A percentile compares a stretch with the other conserved stretches of the same genome.
Conservation (phyloP, 2,888 invertebrate species). For the Nezara viridula region DNA sequence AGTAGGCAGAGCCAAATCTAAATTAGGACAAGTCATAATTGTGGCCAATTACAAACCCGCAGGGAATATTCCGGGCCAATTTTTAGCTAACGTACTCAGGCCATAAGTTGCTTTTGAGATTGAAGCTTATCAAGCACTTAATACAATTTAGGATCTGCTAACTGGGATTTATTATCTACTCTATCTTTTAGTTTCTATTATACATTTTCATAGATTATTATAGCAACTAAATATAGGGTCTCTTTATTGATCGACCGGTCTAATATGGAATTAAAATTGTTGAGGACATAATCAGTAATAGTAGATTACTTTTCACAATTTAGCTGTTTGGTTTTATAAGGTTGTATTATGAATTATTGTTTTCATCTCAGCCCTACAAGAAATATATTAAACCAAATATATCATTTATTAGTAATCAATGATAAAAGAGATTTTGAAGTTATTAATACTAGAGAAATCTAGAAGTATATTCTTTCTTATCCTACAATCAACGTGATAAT, state of each 20-base stretch:
- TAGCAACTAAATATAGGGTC: neutral
- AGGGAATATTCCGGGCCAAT: constrained; percentile 74
- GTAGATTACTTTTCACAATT: neutral
- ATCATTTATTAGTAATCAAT: neutral
- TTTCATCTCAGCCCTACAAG: neutral
- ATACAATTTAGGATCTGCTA: neutral
- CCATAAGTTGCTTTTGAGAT: constrained; percentile 59
- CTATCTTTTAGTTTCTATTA: neutral
- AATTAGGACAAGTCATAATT: constrained; percentile 72
- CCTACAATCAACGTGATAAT: neutral
- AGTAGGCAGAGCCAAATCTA: constrained; percentile 70
- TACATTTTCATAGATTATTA: neutral
- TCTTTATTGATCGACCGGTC: neutral
- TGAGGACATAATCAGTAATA: neutral
- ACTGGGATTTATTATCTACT: neutral
- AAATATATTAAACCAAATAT: neutral
- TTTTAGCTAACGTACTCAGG: constrained; percentile 70
- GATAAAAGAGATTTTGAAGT: neutral
- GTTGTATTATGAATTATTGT: neutral
- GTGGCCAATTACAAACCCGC: constrained; percentile 77
- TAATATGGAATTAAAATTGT: neutral
- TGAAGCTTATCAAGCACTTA: neutral
- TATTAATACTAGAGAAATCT: neutral
- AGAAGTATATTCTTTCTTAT: neutral
- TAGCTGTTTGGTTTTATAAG: neutral